phyloP scores from a whole-genome alignment of 2,888 invertebrate species.

The Boloria euphrosyne region DNA sequence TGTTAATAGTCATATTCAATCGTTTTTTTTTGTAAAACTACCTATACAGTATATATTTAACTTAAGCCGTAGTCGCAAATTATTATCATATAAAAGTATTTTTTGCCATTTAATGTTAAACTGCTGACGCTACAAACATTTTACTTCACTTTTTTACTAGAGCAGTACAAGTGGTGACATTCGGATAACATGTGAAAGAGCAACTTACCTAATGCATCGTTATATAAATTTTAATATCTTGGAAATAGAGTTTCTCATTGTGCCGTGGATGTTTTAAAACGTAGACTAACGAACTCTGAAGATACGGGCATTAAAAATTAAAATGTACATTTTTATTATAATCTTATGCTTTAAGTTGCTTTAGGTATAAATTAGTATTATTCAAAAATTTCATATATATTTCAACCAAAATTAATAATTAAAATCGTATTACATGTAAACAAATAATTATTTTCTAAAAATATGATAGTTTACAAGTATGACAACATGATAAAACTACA shows the following conservation, averaged over 20 bases:
- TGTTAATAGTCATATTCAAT: too few relatives aligned
- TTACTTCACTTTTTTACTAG: slow-evolving; percentile 24
- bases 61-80: too few relatives aligned
- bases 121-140: slow-evolving; percentile 23
- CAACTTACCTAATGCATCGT: slow-evolving; percentile 16
- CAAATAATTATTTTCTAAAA: too few relatives aligned
- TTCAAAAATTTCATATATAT: too few relatives aligned
- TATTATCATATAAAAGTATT: too few relatives aligned
- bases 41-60: too few relatives aligned
- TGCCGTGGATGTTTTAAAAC: slow-evolving; percentile 3
- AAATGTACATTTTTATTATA: slow-evolving; percentile 3
- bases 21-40: too few relatives aligned
- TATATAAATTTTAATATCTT: slow-evolving; percentile 13
- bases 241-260: slow-evolving; percentile 17
- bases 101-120: neutral
- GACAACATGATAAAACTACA: neutral
- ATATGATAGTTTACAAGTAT: neutral
- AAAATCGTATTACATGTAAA: too few relatives aligned
- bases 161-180: slow-evolving; percentile 27
- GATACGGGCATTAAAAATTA: slow-evolving; percentile 5
- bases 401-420: too few relatives aligned
- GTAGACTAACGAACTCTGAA: slow-evolving; percentile 7
- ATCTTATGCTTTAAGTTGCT: neutral
- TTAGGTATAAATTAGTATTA: too few relatives aligned
- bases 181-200: slow-evolving; percentile 26